A percentile compares a stretch with the other conserved stretches of the same genome.
These are phyloP conservation scores for Drosophila elegans DNA, from an alignment of 1,140 invertebrate genomes.

Conservation along the genomic window DNA sequence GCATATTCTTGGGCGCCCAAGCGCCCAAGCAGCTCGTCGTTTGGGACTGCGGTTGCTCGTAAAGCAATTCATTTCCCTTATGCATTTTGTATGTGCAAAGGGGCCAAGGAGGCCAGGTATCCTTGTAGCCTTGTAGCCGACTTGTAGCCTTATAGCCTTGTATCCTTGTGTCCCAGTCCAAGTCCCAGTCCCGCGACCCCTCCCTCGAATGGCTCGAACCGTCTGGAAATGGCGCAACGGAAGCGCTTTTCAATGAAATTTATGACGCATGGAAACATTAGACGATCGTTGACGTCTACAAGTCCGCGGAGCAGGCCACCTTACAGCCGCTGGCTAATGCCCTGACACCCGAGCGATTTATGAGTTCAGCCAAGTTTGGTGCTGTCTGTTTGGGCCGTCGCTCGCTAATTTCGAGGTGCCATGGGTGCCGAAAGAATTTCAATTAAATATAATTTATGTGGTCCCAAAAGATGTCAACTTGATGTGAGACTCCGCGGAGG, in stretches of 20 bases:
- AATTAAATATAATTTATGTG: slow-evolving; percentile 82
- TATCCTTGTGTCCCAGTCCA: too few relatives aligned
- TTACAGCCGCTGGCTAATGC: slow-evolving; percentile 33
- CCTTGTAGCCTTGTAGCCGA: slow-evolving; percentile 2
- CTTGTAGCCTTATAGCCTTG: background rate
- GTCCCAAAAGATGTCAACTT: slow-evolving; percentile 61
- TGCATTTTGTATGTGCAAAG: slow-evolving; percentile 65
- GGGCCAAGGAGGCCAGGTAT: slow-evolving; percentile 35
- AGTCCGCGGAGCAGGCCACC: slow-evolving; percentile 46
- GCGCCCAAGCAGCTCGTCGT: slow-evolving; percentile 11
- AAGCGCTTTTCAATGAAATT: slow-evolving; percentile 84
- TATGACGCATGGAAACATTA: slow-evolving; percentile 84
- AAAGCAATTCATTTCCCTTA: slow-evolving; percentile 83
- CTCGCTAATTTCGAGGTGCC: slow-evolving; percentile 60
- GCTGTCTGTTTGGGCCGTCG: slow-evolving; percentile 61
- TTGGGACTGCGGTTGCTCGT: slow-evolving; percentile 71
- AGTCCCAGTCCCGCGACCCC: too few relatives aligned
- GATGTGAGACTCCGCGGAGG: slow-evolving; percentile 18
- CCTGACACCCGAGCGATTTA: slow-evolving; percentile 68
- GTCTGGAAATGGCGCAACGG: slow-evolving; percentile 78
- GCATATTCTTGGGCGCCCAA: slow-evolving; percentile 63
- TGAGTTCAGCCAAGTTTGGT: slow-evolving; percentile 57
- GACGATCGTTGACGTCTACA: slow-evolving; percentile 83
- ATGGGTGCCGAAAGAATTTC: slow-evolving; percentile 70
- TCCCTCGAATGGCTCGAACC: slow-evolving; percentile 10